Evolutionary conservation across 2,888 invertebrate species (phyloP).

Genomic region (Iphiclides podalirius): DNA sequence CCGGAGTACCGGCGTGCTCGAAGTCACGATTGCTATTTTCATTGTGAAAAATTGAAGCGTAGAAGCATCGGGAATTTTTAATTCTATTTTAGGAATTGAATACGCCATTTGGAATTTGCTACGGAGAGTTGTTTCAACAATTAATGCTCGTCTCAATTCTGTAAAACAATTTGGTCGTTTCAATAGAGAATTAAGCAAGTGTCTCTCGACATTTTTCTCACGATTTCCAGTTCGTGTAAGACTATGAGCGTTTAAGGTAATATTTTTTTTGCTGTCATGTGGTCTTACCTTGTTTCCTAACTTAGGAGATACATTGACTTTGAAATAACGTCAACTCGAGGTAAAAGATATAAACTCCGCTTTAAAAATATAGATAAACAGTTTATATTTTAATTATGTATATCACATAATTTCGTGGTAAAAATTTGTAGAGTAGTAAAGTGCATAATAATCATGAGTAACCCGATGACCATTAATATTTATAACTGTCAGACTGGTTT

Average conservation of each 20-base stretch:
- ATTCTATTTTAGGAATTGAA: conserved; percentile 47
- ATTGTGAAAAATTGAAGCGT: conserved; percentile 43
- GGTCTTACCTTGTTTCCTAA: background rate
- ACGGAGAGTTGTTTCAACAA: conserved; percentile 31
- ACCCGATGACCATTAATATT: no score
- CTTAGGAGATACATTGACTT: conserved; percentile 1
- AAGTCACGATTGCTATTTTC: conserved; percentile 32
- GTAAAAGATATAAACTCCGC: background rate
- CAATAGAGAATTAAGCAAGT: no score
- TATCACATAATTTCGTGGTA: no score
- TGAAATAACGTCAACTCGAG: background rate
- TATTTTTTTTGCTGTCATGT: background rate
- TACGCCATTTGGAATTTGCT: conserved; percentile 40
- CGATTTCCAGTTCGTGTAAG: no score
- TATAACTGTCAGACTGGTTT: conserved; percentile 8
- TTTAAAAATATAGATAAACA: no score
- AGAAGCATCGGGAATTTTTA: conserved; percentile 35
- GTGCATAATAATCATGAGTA: no score
- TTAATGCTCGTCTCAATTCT: conserved; percentile 8
- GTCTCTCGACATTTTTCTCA: no score
- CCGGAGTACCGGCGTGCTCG: conserved; percentile 18
- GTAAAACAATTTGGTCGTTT: background rate
- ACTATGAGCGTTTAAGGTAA: background rate
- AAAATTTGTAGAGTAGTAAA: no score
- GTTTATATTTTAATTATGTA: no score